A percentile compares a stretch with the other conserved stretches of the same genome.
phyloP scores from a whole-genome alignment of 2,797 vertebrate genomes.

The Halcyon leucocephala region DNA sequence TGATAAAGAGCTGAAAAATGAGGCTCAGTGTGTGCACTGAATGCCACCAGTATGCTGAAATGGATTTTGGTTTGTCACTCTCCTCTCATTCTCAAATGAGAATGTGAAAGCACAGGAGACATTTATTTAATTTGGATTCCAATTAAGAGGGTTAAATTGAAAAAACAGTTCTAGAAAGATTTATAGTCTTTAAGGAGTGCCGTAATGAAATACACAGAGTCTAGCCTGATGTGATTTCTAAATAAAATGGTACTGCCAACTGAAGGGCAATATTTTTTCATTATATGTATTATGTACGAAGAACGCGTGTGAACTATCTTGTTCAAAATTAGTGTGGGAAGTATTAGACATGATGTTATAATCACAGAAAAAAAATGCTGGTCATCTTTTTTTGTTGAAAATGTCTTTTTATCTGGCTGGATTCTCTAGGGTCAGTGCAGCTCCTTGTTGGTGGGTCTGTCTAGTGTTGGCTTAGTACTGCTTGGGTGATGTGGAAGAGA shows the following conservation, averaged over 20 bases:
- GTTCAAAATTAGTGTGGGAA: background rate
- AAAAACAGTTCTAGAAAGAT: background rate
- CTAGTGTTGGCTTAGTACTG: background rate
- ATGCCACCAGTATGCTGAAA: background rate
- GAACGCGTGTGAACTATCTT: background rate
- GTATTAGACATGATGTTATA: background rate
- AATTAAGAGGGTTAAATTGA: constrained; percentile 8
- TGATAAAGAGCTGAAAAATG: constrained; percentile 34
- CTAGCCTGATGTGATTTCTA: background rate
- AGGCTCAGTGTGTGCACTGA: background rate
- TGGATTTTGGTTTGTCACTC: constrained; percentile 9
- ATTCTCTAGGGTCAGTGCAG: background rate
- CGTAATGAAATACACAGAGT: background rate
- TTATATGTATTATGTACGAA: background rate
- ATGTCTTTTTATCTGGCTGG: background rate
- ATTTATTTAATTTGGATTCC: constrained; percentile 26
- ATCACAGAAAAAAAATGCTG: background rate
- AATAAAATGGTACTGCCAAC: background rate
- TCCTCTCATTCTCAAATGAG: background rate
- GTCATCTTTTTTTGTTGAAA: background rate
- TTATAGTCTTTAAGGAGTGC: background rate
- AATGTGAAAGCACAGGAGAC: constrained; percentile 15
- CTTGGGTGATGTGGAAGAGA: background rate
- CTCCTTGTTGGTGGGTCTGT: background rate
- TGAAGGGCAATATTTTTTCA: background rate